Evolutionary conservation across 2,797 vertebrate species (phyloP).

Genomic region (Sardinella longiceps): DNA sequence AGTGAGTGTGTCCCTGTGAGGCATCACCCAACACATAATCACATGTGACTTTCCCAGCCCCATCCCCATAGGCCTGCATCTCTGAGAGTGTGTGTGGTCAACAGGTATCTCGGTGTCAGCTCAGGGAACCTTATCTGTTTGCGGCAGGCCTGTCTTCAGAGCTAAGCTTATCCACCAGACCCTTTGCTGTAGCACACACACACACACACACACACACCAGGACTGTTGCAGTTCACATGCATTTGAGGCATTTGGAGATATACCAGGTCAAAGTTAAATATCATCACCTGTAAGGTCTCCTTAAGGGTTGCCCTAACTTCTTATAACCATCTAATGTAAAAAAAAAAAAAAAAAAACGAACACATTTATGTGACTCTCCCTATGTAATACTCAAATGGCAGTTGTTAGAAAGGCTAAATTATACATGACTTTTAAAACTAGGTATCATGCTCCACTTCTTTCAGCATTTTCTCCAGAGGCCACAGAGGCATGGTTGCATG

Average conservation of each 20-base stretch:
- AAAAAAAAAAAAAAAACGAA: slow-evolving; percentile 2
- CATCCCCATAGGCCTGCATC: background rate
- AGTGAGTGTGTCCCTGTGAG: background rate
- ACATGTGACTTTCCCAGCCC: background rate
- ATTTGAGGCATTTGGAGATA: background rate
- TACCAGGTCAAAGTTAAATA: background rate
- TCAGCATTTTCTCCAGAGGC: background rate
- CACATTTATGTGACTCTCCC: background rate
- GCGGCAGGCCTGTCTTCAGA: background rate
- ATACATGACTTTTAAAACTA: background rate
- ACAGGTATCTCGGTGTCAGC: background rate
- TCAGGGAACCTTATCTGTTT: background rate
- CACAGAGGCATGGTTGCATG: background rate
- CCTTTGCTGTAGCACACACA: background rate
- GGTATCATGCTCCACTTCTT: background rate
- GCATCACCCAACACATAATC: background rate
- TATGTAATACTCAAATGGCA: background rate
- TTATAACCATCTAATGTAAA: background rate
- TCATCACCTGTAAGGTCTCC: background rate
- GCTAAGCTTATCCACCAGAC: background rate
- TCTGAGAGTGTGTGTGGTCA: background rate
- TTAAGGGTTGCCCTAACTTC: background rate
- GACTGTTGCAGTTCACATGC: background rate
- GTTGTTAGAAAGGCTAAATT: background rate
- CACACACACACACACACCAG: background rate